Conservation (phyloP, 2,113 vertebrate species). For the Chamaea fasciata region DNA sequence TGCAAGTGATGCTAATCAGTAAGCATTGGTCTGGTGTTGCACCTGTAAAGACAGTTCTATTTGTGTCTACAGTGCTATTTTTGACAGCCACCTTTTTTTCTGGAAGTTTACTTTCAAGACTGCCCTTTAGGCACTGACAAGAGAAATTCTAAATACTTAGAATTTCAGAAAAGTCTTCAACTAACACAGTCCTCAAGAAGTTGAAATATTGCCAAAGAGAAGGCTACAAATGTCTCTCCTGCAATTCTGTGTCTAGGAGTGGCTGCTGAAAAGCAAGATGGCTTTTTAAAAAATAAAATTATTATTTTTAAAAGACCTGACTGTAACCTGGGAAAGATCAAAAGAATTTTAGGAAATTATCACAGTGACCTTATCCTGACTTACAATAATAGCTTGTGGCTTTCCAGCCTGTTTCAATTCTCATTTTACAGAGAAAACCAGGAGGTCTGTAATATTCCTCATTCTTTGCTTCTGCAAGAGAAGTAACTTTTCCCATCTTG, state of each 20-base stretch:
- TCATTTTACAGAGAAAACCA: not conserved
- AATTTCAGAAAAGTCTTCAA: not conserved
- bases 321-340: not conserved
- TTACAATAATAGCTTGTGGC: not conserved
- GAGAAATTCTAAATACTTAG: not conserved
- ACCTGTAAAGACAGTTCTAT: not conserved
- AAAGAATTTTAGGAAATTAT: not conserved
- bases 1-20: not conserved
- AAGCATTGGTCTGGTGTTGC: not conserved
- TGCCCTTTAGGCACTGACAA: not conserved
- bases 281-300: not conserved
- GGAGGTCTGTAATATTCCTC: not conserved
- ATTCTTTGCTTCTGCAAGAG: conserved; percentile 9
- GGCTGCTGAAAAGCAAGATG: not conserved
- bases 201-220: not conserved
- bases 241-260: not conserved
- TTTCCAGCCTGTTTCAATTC: not conserved
- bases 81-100: not conserved
- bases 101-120: not conserved
- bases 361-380: not conserved
- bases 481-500: not conserved
- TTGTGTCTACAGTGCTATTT: not conserved
- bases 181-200: not conserved
- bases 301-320: not conserved
- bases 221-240: not conserved